phyloP scores from a whole-genome alignment of 1,140 invertebrate genomes.

The Tribolium castaneum region DNA sequence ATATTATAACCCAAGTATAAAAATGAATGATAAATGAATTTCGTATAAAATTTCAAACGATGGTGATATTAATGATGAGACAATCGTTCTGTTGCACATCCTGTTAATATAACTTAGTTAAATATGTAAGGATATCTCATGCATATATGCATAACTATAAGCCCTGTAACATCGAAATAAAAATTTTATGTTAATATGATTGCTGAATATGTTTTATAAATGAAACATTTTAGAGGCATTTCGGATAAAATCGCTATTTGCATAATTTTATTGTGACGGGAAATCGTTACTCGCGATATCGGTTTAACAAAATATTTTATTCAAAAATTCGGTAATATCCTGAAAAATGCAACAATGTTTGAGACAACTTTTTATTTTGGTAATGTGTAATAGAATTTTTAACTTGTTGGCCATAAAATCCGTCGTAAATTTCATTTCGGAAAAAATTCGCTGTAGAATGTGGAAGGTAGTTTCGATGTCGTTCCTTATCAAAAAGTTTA shows the following conservation, averaged over 20 bases:
- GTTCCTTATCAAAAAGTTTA: not conserved
- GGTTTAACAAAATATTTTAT: conserved; percentile 35
- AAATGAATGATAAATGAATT: not conserved
- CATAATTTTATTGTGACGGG: conserved; percentile 59
- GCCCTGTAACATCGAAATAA: conserved; percentile 54
- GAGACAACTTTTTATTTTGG: conserved; percentile 26
- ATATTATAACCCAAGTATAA: not conserved
- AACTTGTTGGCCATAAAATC: conserved; percentile 32
- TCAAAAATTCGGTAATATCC: conserved; percentile 30
- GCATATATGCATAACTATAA: conserved; percentile 54
- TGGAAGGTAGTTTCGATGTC: conserved; percentile 18
- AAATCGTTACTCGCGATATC: conserved; percentile 47
- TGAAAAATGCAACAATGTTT: conserved; percentile 30
- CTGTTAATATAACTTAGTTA: conserved; percentile 27
- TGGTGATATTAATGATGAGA: not conserved
- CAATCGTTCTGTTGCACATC: conserved; percentile 4
- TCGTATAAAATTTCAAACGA: not conserved
- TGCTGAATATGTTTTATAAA: conserved; percentile 59
- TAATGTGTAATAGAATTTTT: conserved; percentile 27
- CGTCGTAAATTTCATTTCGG: conserved; percentile 41
- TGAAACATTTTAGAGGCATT: conserved; percentile 59
- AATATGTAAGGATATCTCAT: conserved; percentile 44
- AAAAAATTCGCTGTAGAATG: conserved; percentile 19
- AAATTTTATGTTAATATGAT: conserved; percentile 57
- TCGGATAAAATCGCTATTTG: conserved; percentile 58